Evolutionary conservation across 2,888 invertebrate genomes (phyloP), one percentile per base, ranked within the genome.

Genomic region (Acanthococcus lagerstroemiae): DNA sequence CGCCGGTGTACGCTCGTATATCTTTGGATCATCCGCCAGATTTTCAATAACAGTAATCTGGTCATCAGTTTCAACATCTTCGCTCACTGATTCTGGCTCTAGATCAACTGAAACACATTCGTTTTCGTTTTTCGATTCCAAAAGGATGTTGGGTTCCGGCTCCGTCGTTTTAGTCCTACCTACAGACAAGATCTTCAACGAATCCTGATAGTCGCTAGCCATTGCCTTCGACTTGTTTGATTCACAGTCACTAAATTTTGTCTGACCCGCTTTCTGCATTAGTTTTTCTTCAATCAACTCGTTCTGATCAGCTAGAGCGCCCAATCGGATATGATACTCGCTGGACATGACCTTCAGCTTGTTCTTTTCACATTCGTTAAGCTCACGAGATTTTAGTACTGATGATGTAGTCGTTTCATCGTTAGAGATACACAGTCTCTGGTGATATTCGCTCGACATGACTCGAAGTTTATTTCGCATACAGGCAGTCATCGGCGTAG

Each of bases 301-400:
- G 2, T 37, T n/a, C n/a, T 37, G 37, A 37, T 37, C 37, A n/a
- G 37, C 37, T 1, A 37, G 37, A 37, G 37, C 58, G 21, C 46
- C 37, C 15, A 63, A n/a, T 54, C 63, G 30, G 17, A 63, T 30
- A 30, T 63, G 63, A 15, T 63, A 63, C 24, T 63, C 63, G 44
- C 63, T 63, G 5, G 63, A 52, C 63, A 63, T 63, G 9, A 63
- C 54, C 25, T 63, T 63, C 52, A 63, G 52, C 37, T 63, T 63
- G 22, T 63, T 63, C 54, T 52, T 52, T 24, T 63, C 52, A 12
- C 17, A 52, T 4, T 24, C 27, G 44, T 25, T 63, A 15, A 63
- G 50, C 21, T 52, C 27, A 30, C 30, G 52, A 1, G 52, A 37
- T 30, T 50, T 27, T 1, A 21, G 5, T 9, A 22, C 52, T 5